Percentiles rank a stretch among this genome's conserved stretches.
These are phyloP conservation scores for Charina bottae DNA, from an alignment of 2,113 vertebrate species.

Conservation along the genomic window DNA sequence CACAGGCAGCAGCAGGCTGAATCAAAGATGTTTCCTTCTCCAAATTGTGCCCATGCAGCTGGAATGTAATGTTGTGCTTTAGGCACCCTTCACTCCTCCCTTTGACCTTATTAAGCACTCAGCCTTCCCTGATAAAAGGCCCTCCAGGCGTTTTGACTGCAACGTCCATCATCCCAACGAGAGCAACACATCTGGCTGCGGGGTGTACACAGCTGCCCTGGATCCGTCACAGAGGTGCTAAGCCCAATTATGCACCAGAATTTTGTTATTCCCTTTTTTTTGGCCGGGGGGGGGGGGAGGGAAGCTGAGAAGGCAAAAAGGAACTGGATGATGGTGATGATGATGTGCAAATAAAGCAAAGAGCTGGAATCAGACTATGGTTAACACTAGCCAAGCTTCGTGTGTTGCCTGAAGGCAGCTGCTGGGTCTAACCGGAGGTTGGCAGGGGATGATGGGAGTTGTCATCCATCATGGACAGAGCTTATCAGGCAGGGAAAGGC, in stretches of 20 bases:
- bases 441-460: not conserved
- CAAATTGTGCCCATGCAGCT: not conserved
- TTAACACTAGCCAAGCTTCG: not conserved
- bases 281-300: too few relatives aligned
- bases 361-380: not conserved
- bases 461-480: not conserved
- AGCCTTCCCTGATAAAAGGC: too few relatives aligned
- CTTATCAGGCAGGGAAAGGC: not conserved
- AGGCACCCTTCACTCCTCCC: too few relatives aligned
- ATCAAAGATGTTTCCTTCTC: not conserved
- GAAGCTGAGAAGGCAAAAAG: not conserved
- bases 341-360: not conserved
- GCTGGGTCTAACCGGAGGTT: not conserved
- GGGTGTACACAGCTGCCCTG: too few relatives aligned
- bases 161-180: too few relatives aligned
- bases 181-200: too few relatives aligned
- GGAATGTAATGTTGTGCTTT: too few relatives aligned
- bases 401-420: not conserved
- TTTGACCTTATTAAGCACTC: too few relatives aligned
- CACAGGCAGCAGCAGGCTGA: not conserved
- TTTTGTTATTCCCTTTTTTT: too few relatives aligned
- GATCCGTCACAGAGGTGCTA: too few relatives aligned
- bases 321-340: not conserved
- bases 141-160: too few relatives aligned
- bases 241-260: too few relatives aligned